A percentile compares a stretch with the other conserved stretches of the same genome.
These are phyloP conservation scores for Enteromius viviparus DNA, from an alignment of 2,797 vertebrate genomes.

Conservation along the genomic window DNA sequence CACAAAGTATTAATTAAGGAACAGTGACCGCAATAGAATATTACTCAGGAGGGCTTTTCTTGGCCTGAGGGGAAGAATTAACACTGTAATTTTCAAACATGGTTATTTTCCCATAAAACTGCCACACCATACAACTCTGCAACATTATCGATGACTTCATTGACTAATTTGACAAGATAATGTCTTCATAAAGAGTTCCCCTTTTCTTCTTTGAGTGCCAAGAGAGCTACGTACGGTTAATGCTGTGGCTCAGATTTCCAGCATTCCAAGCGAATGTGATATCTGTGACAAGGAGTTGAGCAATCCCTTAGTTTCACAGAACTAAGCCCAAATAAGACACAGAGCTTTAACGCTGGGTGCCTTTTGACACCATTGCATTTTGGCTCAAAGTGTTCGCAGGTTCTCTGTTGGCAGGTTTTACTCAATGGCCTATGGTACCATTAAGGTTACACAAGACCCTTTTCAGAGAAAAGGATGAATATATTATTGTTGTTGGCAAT, in stretches of 20 bases:
- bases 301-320: constrained; percentile 67
- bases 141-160: constrained; percentile 41
- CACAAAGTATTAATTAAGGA: constrained; percentile 39
- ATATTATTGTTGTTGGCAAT: constrained; percentile 28
- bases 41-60: constrained; percentile 49
- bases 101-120: constrained; percentile 68
- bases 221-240: constrained; percentile 1
- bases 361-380: constrained; percentile 21
- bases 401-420: not conserved
- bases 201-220: constrained; percentile 61
- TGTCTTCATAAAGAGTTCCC: constrained; percentile 64
- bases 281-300: constrained; percentile 39
- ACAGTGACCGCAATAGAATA: constrained; percentile 40
- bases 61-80: constrained; percentile 62
- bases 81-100: constrained; percentile 67
- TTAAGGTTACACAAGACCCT: constrained; percentile 25
- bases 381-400: constrained; percentile 16
- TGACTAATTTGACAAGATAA: constrained; percentile 65
- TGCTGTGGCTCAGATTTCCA: constrained; percentile 1
- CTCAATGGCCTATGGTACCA: constrained; percentile 5
- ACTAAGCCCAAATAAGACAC: constrained; percentile 69
- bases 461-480: constrained; percentile 19
- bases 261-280: constrained; percentile 29
- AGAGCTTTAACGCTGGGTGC: constrained; percentile 6
- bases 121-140: constrained; percentile 59